Evolutionary conservation across 2,888 invertebrate genomes (phyloP).

Genomic region (Mimas tiliae): DNA sequence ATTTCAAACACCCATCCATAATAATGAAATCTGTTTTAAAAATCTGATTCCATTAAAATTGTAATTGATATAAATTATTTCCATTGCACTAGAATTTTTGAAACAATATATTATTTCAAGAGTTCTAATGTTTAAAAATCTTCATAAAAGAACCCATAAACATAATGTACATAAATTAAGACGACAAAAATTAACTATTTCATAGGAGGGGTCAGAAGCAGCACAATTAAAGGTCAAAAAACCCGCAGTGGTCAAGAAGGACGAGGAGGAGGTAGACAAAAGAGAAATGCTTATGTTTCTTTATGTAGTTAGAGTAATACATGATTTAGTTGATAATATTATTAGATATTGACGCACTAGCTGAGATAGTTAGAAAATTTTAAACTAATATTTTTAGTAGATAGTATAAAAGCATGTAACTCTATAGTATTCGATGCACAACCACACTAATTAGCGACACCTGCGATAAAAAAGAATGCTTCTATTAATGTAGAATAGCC

Average conservation of each 20-base stretch:
- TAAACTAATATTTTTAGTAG: slow-evolving; percentile 54
- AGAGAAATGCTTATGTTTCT: slow-evolving; percentile 40
- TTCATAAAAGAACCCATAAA: slow-evolving; percentile 17
- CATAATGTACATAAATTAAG: slow-evolving; percentile 16
- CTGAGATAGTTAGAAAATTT: slow-evolving; percentile 68
- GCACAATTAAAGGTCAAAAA: slow-evolving; percentile 80
- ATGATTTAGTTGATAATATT: slow-evolving; percentile 39
- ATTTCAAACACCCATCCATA: neutral
- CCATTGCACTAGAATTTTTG: slow-evolving; percentile 14
- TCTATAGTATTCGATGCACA: slow-evolving; percentile 38
- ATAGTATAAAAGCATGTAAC: slow-evolving; percentile 52
- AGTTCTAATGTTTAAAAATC: slow-evolving; percentile 14
- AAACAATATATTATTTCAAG: slow-evolving; percentile 10
- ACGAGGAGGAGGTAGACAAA: slow-evolving; percentile 66
- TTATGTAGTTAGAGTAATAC: slow-evolving; percentile 42
- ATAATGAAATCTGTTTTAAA: neutral
- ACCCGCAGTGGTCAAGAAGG: slow-evolving; percentile 76
- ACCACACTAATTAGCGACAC: slow-evolving; percentile 63
- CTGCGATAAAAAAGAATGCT: slow-evolving; percentile 55
- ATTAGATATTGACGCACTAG: slow-evolving; percentile 38
- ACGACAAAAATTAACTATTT: slow-evolving; percentile 35
- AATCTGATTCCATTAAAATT: neutral
- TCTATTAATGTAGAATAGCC: slow-evolving; percentile 50
- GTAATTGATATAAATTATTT: neutral
- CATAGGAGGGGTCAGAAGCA: slow-evolving; percentile 76